phyloP scores from a whole-genome alignment of 2,797 vertebrate genomes.

The Acrocephalus scirpaceus region DNA sequence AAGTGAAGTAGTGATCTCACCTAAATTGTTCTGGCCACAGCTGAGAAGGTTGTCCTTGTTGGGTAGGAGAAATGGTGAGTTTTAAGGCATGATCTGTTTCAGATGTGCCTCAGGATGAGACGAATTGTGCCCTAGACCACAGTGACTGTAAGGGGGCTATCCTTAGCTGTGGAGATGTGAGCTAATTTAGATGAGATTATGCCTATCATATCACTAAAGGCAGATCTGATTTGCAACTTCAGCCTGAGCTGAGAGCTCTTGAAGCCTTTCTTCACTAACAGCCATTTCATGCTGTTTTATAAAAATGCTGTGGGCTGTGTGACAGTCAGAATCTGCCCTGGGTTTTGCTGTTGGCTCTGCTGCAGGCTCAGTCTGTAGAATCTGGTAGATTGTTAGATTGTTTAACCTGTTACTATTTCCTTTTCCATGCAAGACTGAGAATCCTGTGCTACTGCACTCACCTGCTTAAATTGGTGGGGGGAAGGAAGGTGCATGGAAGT shows the following conservation, averaged over 20 bases:
- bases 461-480: neutral
- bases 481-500: neutral
- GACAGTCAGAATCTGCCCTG: neutral
- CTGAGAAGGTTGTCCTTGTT: neutral
- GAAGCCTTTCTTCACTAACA: neutral
- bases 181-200: neutral
- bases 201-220: neutral
- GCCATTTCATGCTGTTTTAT: neutral
- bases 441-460: neutral
- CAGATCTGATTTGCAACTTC: neutral
- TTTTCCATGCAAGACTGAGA: neutral
- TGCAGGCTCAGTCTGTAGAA: neutral
- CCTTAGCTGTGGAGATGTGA: neutral
- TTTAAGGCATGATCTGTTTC: neutral
- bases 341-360: neutral
- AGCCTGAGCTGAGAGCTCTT: neutral
- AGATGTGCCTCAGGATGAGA: neutral
- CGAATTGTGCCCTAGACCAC: neutral
- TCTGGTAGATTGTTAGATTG: neutral
- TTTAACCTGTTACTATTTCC: neutral
- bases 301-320: neutral
- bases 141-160: neutral
- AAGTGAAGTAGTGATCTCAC: neutral
- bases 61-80: neutral
- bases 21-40: neutral